Conservation (phyloP, 1,140 invertebrate species). For the Muscidifurax raptorellus region DNA sequence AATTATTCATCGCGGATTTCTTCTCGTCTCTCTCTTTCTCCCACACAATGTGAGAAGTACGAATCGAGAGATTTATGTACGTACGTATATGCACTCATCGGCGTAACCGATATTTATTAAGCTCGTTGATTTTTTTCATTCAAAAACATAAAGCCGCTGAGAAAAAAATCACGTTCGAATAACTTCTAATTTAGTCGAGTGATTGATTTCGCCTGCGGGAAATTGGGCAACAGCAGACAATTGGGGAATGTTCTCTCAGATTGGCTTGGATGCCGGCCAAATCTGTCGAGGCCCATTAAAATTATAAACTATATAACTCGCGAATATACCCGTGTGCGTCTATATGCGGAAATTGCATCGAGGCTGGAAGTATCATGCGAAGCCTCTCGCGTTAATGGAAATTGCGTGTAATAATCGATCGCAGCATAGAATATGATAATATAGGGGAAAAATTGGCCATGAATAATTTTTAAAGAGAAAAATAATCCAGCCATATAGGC, state of each 20-base stretch:
- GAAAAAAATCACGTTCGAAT: not conserved
- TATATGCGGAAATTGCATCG: conserved; percentile 14
- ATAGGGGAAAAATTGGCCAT: no score
- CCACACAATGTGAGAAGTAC: not conserved
- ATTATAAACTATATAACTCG: conserved; percentile 37
- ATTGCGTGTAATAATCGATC: no score
- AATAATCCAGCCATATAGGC: no score
- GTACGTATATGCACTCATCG: no score
- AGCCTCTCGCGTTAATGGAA: not conserved
- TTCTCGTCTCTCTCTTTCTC: not conserved
- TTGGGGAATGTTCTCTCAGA: conserved; percentile 26
- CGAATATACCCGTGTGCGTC: conserved; percentile 10
- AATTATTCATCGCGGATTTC: conserved; percentile 42
- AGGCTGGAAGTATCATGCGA: not conserved
- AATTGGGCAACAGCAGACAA: conserved; percentile 6
- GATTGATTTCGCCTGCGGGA: conserved; percentile 46
- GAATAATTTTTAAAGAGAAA: no score
- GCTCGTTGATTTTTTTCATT: not conserved
- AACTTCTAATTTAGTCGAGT: conserved; percentile 38
- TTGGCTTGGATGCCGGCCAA: conserved; percentile 44
- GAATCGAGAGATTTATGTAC: not conserved
- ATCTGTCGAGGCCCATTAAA: conserved; percentile 44
- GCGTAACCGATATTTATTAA: no score
- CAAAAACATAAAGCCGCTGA: no score
- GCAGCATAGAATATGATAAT: no score